These are phyloP conservation scores for Adrianichthys oophorus DNA, from an alignment of 2,797 vertebrate genomes.

Conservation along the genomic window DNA sequence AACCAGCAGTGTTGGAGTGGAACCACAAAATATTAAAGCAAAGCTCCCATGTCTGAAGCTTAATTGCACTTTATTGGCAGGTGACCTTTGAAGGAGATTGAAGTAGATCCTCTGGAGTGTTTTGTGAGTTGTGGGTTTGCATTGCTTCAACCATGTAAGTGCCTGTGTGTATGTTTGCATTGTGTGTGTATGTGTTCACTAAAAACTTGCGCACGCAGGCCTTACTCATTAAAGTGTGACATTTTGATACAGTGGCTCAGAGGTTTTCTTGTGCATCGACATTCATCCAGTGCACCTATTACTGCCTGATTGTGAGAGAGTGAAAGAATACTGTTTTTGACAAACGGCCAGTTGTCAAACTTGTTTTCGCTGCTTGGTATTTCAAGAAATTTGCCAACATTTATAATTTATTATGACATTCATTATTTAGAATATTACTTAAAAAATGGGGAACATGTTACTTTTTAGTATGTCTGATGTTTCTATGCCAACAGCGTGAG, in stretches of 20 bases:
- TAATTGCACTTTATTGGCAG: constrained; percentile 52
- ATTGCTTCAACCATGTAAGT: not conserved
- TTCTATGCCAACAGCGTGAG: not conserved
- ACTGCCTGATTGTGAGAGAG: constrained; percentile 8
- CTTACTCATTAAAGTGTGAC: not conserved
- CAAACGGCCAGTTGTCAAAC: constrained; percentile 22
- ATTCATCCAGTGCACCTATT: constrained; percentile 31
- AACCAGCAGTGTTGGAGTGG: constrained; percentile 63
- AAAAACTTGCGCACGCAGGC: not conserved
- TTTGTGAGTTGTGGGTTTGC: constrained; percentile 6
- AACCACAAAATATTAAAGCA: constrained; percentile 53
- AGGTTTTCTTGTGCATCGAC: constrained; percentile 18
- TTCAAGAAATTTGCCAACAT: constrained; percentile 12
- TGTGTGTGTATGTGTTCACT: not conserved
- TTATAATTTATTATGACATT: constrained; percentile 31
- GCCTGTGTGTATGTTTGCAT: not conserved
- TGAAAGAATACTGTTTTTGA: constrained; percentile 22
- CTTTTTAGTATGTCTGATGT: not conserved
- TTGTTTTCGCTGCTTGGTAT: constrained; percentile 8
- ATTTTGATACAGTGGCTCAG: constrained; percentile 7
- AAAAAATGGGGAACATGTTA: not conserved
- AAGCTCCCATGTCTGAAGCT: constrained; percentile 35
- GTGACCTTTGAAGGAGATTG: constrained; percentile 65
- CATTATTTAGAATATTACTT: constrained; percentile 14
- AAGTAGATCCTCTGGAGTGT: constrained; percentile 21